phyloP scores from a whole-genome alignment of 2,113 vertebrate species.

The Centropristis striata region DNA sequence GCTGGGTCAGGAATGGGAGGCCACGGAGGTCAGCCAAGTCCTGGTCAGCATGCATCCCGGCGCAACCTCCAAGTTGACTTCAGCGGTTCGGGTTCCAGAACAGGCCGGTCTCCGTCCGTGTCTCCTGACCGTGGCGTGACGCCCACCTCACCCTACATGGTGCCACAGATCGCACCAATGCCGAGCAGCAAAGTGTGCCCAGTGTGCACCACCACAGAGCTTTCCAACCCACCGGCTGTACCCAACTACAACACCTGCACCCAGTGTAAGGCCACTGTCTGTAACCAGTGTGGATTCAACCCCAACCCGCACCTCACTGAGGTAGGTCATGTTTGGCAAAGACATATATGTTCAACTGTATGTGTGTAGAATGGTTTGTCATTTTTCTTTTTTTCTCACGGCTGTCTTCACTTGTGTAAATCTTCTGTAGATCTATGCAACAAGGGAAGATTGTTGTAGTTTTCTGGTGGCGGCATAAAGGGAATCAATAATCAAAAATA shows the following conservation, averaged over 20 bases:
- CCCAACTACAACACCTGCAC: conserved; percentile 98
- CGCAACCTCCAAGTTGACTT: conserved; percentile 86
- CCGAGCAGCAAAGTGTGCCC: conserved; percentile 98
- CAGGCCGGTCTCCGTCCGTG: conserved; percentile 82
- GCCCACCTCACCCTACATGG: conserved; percentile 96
- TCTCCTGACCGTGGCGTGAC: conserved; percentile 93
- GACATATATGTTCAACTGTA: conserved; percentile 12
- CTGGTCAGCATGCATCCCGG: conserved; percentile 79
- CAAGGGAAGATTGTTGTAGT: neutral
- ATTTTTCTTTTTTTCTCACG: neutral
- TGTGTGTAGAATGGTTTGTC: neutral
- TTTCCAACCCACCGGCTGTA: conserved; percentile 91
- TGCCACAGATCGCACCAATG: conserved; percentile 97
- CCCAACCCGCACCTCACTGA: conserved; percentile 98
- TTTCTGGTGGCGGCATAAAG: conserved; percentile 11
- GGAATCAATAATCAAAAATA: conserved; percentile 14
- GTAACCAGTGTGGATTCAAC: conserved; percentile 99
- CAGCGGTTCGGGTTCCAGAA: conserved; percentile 73
- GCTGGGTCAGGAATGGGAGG: conserved; percentile 38
- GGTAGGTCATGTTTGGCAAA: conserved; percentile 83
- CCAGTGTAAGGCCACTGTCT: conserved; percentile 95
- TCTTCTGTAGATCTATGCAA: neutral
- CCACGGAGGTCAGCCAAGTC: conserved; percentile 69
- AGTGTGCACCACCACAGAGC: conserved; percentile 96
- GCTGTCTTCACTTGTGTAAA: conserved; percentile 1